Evolutionary conservation across 2,888 invertebrate genomes (phyloP).

Genomic region (Stictocephala bisonia): DNA sequence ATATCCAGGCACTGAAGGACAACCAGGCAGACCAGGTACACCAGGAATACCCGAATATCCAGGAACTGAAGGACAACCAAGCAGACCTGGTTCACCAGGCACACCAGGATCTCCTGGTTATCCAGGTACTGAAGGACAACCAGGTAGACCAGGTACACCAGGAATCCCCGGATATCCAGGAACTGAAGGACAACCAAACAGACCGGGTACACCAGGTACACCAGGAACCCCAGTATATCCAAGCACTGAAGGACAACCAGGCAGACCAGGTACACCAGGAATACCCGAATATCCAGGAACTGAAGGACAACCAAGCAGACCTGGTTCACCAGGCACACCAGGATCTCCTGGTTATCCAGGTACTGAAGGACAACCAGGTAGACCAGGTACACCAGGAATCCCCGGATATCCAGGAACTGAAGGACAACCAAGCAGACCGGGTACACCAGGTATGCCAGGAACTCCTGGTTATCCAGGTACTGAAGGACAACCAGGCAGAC

Average conservation of each 20-base stretch:
- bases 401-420: conserved; percentile 62
- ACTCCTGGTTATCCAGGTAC: too few relatives aligned
- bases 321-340: conserved; percentile 54
- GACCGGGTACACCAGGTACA: conserved; percentile 49
- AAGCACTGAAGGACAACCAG: conserved; percentile 55
- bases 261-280: conserved; percentile 58
- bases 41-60: conserved; percentile 59
- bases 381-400: conserved; percentile 32
- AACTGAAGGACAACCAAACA: conserved; percentile 53
- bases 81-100: conserved; percentile 53
- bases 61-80: conserved; percentile 40
- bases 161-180: conserved; percentile 62
- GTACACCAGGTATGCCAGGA: conserved; percentile 21
- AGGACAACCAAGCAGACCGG: conserved; percentile 54
- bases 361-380: conserved; percentile 66
- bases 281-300: conserved; percentile 55
- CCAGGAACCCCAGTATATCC: conserved; percentile 57
- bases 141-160: too few relatives aligned
- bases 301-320: conserved; percentile 46
- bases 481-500: too few relatives aligned
- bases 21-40: conserved; percentile 57
- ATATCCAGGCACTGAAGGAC: conserved; percentile 55
- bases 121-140: conserved; percentile 66
- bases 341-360: conserved; percentile 61
- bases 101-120: conserved; percentile 60